Conservation (phyloP, 2,797 vertebrate genomes). For the Ctenosaura bakeri region DNA sequence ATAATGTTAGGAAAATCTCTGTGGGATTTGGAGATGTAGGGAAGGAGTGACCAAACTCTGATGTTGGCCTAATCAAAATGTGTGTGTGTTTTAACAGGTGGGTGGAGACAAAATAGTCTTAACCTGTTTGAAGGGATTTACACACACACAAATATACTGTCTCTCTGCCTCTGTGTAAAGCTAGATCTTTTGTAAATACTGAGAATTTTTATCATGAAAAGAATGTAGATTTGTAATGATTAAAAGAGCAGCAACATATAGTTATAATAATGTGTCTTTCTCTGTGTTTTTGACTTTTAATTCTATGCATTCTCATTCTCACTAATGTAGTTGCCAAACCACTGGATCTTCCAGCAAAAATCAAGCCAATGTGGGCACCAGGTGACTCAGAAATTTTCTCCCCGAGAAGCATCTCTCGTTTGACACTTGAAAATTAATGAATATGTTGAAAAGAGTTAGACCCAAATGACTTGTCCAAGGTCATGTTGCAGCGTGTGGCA, state of each 20-base stretch:
- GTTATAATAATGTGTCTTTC: not conserved
- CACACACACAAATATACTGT: too few relatives aligned
- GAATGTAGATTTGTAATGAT: not conserved
- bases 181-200: not conserved
- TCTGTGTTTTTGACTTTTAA: not conserved
- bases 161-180: too few relatives aligned
- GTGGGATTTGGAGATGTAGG: not conserved
- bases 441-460: slow-evolving; percentile 56
- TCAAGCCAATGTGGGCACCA: not conserved
- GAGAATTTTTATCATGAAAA: not conserved
- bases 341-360: not conserved
- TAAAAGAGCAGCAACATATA: slow-evolving; percentile 4
- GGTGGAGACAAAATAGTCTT: not conserved
- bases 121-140: too few relatives aligned
- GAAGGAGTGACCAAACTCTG: not conserved
- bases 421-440: slow-evolving; percentile 46
- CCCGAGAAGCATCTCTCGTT: slow-evolving; percentile 42
- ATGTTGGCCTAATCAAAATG: not conserved
- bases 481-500: slow-evolving; percentile 54
- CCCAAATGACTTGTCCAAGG: slow-evolving; percentile 41
- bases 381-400: slow-evolving; percentile 41
- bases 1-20: too few relatives aligned
- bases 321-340: not conserved
- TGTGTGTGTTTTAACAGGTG: not conserved
- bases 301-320: slow-evolving; percentile 11